These are phyloP conservation scores for Cheilosia urbana DNA, from an alignment of 2,888 invertebrate genomes.

Conservation along the genomic window DNA sequence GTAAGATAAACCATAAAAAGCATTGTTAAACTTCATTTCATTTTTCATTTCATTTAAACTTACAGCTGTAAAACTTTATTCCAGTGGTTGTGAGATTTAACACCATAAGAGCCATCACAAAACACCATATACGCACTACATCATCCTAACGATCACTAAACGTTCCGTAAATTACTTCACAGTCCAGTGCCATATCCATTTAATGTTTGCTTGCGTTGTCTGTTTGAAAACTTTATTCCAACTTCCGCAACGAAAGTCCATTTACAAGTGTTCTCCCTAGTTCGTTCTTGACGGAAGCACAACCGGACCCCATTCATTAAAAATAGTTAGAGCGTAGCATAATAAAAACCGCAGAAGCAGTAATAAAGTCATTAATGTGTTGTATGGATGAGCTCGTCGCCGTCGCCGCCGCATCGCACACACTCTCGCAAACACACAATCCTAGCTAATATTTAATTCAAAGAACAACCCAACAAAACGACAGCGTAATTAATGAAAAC, in stretches of 20 bases:
- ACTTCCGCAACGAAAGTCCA: not conserved
- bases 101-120: not conserved
- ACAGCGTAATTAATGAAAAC: slow-evolving; percentile 41
- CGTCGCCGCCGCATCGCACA: not conserved
- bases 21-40: not conserved
- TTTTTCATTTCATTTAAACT: no score
- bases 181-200: not conserved
- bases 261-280: not conserved
- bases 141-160: not conserved
- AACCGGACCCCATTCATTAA: slow-evolving; percentile 32
- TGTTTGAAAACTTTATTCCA: not conserved
- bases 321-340: slow-evolving; percentile 30
- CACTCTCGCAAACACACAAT: not conserved
- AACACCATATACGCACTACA: not conserved
- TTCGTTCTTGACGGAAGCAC: not conserved
- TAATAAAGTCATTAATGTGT: slow-evolving; percentile 45
- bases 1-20: not conserved
- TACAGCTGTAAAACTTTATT: no score
- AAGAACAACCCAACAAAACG: not conserved
- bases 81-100: no score
- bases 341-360: slow-evolving; percentile 37
- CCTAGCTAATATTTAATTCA: not conserved
- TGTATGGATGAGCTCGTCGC: not conserved
- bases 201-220: no score
- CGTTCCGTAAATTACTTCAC: not conserved